Base-by-base conservation (phyloP, 1,140 invertebrate genomes). In the Macrocentrus cingulum region DNA sequence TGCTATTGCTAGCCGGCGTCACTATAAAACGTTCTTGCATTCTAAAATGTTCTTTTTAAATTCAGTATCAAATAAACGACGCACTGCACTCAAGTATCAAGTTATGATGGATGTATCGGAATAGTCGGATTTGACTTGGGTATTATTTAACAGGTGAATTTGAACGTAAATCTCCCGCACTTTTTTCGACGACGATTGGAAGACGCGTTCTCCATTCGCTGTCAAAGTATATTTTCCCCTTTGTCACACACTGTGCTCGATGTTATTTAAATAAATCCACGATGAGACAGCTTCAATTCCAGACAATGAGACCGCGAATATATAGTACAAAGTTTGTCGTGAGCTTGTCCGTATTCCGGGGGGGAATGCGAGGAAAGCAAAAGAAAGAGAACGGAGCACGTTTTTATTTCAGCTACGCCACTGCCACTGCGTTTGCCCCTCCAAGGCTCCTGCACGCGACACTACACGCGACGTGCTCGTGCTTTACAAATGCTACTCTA, bases 21-120 rank as follows among this genome's bases (percentile, higher is more conserved):
- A 72, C 70, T 48, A 60, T 62, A 48, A 72, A 72, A 15, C 70
- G 63, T 58, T 71, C 69, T 60, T 61, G 68, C 53, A 56, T 62
- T 32, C 13, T 41, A 6, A 32, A 29, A 49, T 16, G 9, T 29
- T 29, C 34, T 41, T 51, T 37, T 45, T 46, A 16, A 37, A 37
- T 2, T 5, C 2, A 49, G 6, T 2, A 49, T 15, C 3, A 7
- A 23, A 13, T 56, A 6, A 19, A 48, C n/a, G 5, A 13, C 16
- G 8, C 22, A 13, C 13, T 25, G 3, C 23, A 15, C 11, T 25
- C 41, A 32, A 45, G 16, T 32, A 22, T 18, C 29, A 19, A 9
- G 15, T 41, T 50, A 20, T 42, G 15, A 20, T 15, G 8, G n/a
- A n/a, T n/a, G n/a, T n/a, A n/a, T n/a, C n/a, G n/a, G n/a, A n/a